Percentiles rank a stretch among this genome's conserved stretches.
phyloP scores from a whole-genome alignment of 2,797 vertebrate species.

The Sternarchorhynchus goeldii region DNA sequence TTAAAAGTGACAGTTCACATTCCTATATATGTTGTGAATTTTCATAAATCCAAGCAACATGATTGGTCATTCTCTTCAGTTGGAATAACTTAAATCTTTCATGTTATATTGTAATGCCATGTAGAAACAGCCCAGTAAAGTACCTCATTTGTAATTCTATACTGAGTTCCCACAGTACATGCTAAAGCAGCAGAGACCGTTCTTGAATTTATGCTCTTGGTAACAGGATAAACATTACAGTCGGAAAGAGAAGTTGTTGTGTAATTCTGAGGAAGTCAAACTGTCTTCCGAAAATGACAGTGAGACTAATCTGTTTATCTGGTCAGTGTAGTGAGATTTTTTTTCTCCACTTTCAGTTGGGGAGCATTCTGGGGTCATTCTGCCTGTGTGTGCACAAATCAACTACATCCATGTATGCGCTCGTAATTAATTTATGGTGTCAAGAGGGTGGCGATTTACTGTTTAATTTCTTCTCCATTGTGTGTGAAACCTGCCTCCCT shows the following conservation, averaged over 20 bases:
- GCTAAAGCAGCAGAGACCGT: background rate
- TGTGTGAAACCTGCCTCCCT: conserved; percentile 50
- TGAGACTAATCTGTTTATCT: background rate
- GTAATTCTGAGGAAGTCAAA: background rate
- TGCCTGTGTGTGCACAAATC: conserved; percentile 42
- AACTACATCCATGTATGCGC: conserved; percentile 28
- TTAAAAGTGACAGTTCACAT: background rate
- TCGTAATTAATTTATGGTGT: conserved; percentile 59
- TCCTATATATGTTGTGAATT: background rate
- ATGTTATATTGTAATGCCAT: too few relatives aligned
- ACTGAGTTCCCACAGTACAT: background rate
- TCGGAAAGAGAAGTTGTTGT: background rate
- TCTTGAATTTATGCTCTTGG: background rate
- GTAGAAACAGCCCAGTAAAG: background rate
- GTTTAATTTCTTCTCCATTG: conserved; percentile 54
- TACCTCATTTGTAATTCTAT: background rate
- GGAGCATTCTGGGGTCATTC: conserved; percentile 52
- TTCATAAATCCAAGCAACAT: background rate
- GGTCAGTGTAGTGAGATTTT: conserved; percentile 37
- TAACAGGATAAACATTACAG: background rate
- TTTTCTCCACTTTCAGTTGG: conserved; percentile 51
- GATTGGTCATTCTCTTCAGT: too few relatives aligned
- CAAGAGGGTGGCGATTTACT: conserved; percentile 53
- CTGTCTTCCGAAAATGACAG: background rate
- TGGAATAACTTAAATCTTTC: background rate